Evolutionary conservation across 2,797 vertebrate genomes (phyloP).

Genomic region (Chromobotia macracanthus): DNA sequence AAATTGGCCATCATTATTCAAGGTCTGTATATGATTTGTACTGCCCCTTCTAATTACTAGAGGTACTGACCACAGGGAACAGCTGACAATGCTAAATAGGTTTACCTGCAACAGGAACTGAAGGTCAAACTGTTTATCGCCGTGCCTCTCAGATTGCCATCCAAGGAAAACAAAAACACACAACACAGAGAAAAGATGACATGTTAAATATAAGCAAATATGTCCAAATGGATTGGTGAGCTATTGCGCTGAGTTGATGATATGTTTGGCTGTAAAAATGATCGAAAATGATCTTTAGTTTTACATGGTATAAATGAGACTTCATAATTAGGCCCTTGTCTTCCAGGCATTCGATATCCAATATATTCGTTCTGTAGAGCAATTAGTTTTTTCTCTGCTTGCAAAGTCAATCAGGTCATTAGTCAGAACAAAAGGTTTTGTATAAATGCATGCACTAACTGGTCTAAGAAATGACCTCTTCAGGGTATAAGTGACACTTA

Average conservation of each 20-base stretch:
- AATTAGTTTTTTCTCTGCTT: constrained; percentile 12
- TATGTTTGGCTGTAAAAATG: constrained; percentile 1
- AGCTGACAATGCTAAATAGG: constrained; percentile 55
- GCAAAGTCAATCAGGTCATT: constrained; percentile 34
- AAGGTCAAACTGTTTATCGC: constrained; percentile 56
- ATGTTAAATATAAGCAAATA: too few relatives aligned
- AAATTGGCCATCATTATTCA: constrained; percentile 59
- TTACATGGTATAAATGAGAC: neutral
- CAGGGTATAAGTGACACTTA: constrained; percentile 23
- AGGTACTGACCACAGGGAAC: constrained; percentile 58
- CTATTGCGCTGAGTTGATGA: neutral
- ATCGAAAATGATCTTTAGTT: constrained; percentile 6
- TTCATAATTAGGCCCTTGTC: constrained; percentile 7
- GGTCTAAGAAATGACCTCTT: neutral
- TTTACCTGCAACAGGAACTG: constrained; percentile 51
- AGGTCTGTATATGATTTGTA: constrained; percentile 51
- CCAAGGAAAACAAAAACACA: neutral
- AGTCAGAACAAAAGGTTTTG: constrained; percentile 26
- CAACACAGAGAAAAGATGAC: neutral
- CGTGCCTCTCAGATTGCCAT: too few relatives aligned
- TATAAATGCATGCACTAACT: neutral
- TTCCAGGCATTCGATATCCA: constrained; percentile 10
- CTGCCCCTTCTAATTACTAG: constrained; percentile 55
- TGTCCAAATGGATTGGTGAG: neutral
- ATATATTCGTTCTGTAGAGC: constrained; percentile 1